Conservation (phyloP, 2,113 vertebrate species). For the Entelurus aequoreus region DNA sequence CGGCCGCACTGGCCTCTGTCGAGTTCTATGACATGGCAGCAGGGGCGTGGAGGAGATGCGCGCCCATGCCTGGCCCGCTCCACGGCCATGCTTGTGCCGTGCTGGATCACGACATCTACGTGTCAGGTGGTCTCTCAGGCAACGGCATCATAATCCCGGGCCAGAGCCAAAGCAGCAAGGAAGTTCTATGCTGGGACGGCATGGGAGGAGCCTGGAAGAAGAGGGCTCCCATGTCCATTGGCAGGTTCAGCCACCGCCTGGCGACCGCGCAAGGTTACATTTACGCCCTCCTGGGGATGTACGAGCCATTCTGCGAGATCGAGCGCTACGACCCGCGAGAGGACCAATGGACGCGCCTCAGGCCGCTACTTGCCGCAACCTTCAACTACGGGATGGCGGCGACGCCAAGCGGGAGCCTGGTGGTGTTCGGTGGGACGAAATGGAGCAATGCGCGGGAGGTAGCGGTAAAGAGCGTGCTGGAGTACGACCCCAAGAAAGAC, state of each 20-base stretch:
- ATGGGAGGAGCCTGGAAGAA: conserved; percentile 71
- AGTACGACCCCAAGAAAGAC: conserved; percentile 83
- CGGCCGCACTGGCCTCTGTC: conserved; percentile 71
- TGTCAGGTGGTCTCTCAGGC: conserved; percentile 79
- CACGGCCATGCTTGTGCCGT: conserved; percentile 82
- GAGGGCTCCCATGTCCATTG: conserved; percentile 83
- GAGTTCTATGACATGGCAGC: conserved; percentile 81
- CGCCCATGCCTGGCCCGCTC: conserved; percentile 70
- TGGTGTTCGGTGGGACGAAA: conserved; percentile 87
- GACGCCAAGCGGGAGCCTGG: conserved; percentile 70
- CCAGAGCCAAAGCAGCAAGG: conserved; percentile 72
- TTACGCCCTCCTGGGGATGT: conserved; percentile 88
- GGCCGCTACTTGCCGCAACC: conserved; percentile 78
- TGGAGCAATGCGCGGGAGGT: conserved; percentile 85
- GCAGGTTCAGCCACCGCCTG: conserved; percentile 87
- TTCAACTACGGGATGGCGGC: conserved; percentile 84
- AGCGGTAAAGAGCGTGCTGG: conserved; percentile 80
- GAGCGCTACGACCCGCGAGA: conserved; percentile 77
- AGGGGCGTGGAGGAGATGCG: conserved; percentile 76
- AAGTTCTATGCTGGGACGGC: conserved; percentile 70
- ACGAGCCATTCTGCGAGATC: conserved; percentile 92
- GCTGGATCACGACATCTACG: conserved; percentile 74
- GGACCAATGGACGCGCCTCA: conserved; percentile 85
- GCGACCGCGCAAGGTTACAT: conserved; percentile 76
- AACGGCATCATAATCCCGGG: conserved; percentile 18